These are phyloP conservation scores for Yponomeuta plumbellus DNA, from an alignment of 2,888 invertebrate species.

Conservation along the genomic window DNA sequence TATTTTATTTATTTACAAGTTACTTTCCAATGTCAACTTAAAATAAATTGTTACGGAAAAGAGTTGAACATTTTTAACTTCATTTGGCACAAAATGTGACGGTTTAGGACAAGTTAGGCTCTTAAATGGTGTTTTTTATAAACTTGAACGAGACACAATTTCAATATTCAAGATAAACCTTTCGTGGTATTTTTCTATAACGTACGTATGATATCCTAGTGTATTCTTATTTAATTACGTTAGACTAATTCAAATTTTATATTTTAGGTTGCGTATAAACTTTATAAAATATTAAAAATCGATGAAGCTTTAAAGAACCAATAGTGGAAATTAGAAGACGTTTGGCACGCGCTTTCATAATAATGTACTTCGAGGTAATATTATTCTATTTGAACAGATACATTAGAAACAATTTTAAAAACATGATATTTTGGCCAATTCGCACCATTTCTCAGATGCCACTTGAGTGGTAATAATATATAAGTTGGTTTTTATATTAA, in stretches of 20 bases:
- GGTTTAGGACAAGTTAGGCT: neutral
- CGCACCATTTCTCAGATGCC: too few relatives aligned
- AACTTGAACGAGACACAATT: too few relatives aligned
- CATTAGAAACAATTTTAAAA: neutral
- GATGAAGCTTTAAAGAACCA: neutral
- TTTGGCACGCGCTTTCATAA: neutral
- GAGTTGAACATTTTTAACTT: conserved; percentile 30
- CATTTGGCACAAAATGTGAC: conserved; percentile 40
- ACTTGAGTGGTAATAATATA: too few relatives aligned
- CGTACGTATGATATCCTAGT: neutral
- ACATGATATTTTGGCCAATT: too few relatives aligned
- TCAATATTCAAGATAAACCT: too few relatives aligned
- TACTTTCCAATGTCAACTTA: conserved; percentile 58
- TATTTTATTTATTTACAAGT: conserved; percentile 51
- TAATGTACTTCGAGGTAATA: neutral
- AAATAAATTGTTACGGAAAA: conserved; percentile 44
- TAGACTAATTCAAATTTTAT: neutral
- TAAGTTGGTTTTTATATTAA: too few relatives aligned
- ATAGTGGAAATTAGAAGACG: neutral
- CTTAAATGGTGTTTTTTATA: neutral
- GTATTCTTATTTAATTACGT: neutral
- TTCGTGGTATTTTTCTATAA: conserved; percentile 1
- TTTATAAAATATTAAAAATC: neutral
- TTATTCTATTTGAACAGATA: neutral
- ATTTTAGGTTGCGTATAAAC: neutral